phyloP scores from a whole-genome alignment of 2,113 vertebrate species.

The Rhipidura dahli region DNA sequence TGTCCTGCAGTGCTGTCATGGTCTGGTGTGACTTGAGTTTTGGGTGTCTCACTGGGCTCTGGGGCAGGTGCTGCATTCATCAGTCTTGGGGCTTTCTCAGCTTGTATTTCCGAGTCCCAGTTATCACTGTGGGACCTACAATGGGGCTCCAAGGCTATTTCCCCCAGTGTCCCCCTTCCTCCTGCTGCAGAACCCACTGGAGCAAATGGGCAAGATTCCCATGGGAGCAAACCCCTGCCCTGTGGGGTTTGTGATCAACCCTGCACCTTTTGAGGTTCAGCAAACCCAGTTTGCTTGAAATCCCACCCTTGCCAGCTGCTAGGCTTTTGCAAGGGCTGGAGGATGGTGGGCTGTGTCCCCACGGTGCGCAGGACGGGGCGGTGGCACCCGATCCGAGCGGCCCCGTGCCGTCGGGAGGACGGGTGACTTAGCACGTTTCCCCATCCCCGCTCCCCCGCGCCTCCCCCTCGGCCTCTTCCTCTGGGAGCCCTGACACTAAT shows the following conservation, averaged over 20 bases:
- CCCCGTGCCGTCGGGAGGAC: accelerated
- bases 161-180: not conserved
- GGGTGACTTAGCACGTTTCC: constrained; percentile 28
- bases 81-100: not conserved
- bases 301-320: not conserved
- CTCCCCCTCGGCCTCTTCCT: not conserved
- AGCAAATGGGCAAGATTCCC: accelerated
- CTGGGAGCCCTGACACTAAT: constrained; percentile 25
- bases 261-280: not conserved
- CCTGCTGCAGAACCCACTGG: not conserved
- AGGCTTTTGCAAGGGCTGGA: not conserved
- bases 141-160: not conserved
- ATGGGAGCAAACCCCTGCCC: not conserved
- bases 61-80: not conserved
- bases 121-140: accelerated
- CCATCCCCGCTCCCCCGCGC: not conserved
- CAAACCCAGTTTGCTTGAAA: not conserved
- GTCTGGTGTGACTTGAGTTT: not conserved
- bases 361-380: accelerated
- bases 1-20: accelerated
- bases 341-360: not conserved
- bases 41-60: not conserved
- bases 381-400: accelerated
- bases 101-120: not conserved
- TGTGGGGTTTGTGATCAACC: not conserved